These are phyloP conservation scores for Drosophila melanosoma DNA, from an alignment of 2,888 invertebrate species.

Conservation along the genomic window DNA sequence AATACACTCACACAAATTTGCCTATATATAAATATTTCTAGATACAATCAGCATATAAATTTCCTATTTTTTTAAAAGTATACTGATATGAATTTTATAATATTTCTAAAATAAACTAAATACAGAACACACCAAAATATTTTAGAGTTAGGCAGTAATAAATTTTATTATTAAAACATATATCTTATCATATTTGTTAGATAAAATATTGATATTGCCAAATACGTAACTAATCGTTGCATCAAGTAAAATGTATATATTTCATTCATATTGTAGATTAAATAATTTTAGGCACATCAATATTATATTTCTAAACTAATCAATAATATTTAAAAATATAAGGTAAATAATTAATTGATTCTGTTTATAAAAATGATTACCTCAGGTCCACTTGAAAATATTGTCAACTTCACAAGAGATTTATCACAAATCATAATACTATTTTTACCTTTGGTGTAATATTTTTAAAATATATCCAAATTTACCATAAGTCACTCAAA, in stretches of 20 bases:
- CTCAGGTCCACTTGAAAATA: too few species aligned
- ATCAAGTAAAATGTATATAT: not conserved
- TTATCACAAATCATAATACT: not conserved
- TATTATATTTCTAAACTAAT: not conserved
- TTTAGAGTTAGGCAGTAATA: not conserved
- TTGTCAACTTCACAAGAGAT: not conserved
- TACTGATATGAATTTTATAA: not conserved
- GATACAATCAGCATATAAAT: not conserved
- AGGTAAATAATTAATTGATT: rapidly evolving
- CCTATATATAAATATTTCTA: not conserved
- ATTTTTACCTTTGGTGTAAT: not conserved
- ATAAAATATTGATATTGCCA: not conserved
- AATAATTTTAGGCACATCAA: not conserved
- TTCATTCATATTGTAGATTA: not conserved
- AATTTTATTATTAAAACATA: not conserved
- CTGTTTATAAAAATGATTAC: not conserved
- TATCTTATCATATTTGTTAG: not conserved
- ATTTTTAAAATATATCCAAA: not conserved
- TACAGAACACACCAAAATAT: rapidly evolving
- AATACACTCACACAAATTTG: not conserved
- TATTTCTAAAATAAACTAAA: not conserved
- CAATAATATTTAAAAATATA: not conserved
- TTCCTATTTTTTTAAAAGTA: not conserved
- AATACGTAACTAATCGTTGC: not conserved
- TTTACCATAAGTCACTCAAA: not conserved